A percentile compares a stretch with the other conserved stretches of the same genome.
Conservation (phyloP, 2,797 vertebrate genomes). For the Lithobates pipiens region DNA sequence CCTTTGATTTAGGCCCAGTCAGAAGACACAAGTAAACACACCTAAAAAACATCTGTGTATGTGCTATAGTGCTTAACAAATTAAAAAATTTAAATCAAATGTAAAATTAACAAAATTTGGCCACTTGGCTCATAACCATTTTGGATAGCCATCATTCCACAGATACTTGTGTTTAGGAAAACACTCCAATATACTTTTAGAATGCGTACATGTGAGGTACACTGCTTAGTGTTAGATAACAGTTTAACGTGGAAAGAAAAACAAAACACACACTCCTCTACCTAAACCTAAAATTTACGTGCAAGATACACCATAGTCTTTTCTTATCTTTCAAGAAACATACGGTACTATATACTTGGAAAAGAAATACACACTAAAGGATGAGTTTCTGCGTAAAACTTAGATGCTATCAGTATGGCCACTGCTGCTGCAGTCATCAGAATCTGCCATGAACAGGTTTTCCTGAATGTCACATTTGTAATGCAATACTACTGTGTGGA, state of each 20-base stretch:
- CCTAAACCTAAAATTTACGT: background rate
- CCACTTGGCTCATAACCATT: no score
- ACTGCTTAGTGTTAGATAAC: background rate
- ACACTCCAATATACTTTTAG: no score
- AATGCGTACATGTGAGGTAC: no score
- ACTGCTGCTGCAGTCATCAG: conserved; percentile 1
- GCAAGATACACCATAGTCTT: conserved; percentile 3
- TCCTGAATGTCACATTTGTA: background rate
- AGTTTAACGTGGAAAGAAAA: no score
- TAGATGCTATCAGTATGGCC: conserved; percentile 1
- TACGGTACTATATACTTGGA: conserved; percentile 37
- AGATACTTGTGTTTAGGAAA: no score
- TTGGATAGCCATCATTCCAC: no score
- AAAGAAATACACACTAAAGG: background rate
- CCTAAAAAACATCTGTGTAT: no score
- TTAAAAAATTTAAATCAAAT: no score
- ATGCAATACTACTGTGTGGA: background rate
- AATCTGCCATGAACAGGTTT: conserved; percentile 5
- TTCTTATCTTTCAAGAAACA: conserved; percentile 47
- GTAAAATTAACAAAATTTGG: no score
- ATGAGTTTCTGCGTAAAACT: background rate
- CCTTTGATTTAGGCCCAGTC: no score
- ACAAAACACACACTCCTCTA: background rate
- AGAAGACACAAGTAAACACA: no score
- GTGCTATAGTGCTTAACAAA: no score